Conservation (phyloP, 2,888 invertebrate species). For the Eupithecia abbreviata region DNA sequence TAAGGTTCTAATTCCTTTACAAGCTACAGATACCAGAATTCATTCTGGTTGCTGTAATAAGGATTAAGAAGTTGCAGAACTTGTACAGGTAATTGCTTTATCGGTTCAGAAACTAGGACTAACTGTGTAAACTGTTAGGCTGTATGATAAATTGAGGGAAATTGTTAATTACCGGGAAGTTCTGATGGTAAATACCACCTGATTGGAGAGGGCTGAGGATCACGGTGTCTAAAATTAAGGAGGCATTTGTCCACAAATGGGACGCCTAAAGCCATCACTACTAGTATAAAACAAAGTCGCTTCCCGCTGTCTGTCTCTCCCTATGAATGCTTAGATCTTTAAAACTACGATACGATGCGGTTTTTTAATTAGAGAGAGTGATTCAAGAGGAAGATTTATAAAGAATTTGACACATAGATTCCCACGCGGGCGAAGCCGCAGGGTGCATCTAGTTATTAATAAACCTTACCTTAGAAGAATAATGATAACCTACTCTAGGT, state of each 20-base stretch:
- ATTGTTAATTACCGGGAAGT: neutral
- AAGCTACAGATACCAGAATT: neutral
- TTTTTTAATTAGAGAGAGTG: no score
- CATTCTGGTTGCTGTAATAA: constrained; percentile 1
- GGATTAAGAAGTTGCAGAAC: constrained; percentile 8
- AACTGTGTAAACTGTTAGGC: neutral
- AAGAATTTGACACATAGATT: no score
- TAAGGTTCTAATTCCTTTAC: neutral
- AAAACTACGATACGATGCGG: no score
- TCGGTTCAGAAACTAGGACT: constrained; percentile 11
- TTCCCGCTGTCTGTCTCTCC: no score
- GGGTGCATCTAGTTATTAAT: no score
- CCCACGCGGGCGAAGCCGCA: no score
- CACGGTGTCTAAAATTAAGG: neutral
- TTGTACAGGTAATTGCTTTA: constrained; percentile 11
- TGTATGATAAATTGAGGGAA: neutral
- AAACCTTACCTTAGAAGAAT: neutral
- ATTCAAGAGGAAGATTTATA: no score
- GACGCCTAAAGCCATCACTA: neutral
- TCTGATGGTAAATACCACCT: neutral
- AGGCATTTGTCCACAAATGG: neutral
- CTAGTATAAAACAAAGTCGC: no score
- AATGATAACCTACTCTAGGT: neutral
- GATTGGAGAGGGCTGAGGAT: neutral
- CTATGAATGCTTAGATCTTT: no score